Evolutionary conservation across 2,888 invertebrate genomes (phyloP).

Genomic region (Lycaena phlaeas): DNA sequence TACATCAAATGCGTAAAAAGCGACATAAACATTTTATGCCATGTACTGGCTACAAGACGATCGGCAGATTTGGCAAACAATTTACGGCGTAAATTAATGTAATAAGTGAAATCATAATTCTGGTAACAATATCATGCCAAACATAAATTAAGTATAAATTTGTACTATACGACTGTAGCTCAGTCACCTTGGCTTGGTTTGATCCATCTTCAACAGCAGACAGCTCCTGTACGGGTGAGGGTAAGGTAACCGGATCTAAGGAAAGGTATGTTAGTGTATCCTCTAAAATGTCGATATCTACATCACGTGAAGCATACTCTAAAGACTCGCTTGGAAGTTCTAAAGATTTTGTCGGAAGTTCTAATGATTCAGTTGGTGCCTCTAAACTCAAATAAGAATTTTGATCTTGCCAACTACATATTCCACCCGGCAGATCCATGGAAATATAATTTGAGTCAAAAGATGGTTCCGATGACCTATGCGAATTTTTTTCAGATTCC

Average conservation of each 20-base stretch:
- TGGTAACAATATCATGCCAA: conserved; percentile 70
- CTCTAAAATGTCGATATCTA: conserved; percentile 45
- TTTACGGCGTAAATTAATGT: conserved; percentile 53
- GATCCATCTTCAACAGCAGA: conserved; percentile 32
- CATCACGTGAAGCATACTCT: conserved; percentile 27
- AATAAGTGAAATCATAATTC: conserved; percentile 61
- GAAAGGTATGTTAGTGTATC: conserved; percentile 66
- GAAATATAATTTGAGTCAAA: conserved; percentile 76
- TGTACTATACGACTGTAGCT: conserved; percentile 67
- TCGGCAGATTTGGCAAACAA: conserved; percentile 47
- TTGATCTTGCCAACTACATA: conserved; percentile 86
- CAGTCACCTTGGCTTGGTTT: conserved; percentile 66
- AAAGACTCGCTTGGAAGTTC: conserved; percentile 36
- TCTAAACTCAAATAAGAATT: conserved; percentile 82
- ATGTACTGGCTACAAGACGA: conserved; percentile 67
- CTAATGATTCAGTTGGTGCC: conserved; percentile 42
- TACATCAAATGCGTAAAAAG: conserved; percentile 29
- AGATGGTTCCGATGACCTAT: conserved; percentile 32
- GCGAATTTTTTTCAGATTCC: conserved; percentile 41
- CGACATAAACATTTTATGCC: conserved; percentile 32
- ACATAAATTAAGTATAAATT: conserved; percentile 63
- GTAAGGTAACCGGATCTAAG: conserved; percentile 52
- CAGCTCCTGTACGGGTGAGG: conserved; percentile 60
- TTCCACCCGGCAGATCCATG: conserved; percentile 84
- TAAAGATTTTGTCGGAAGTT: no score